Evolutionary conservation across 35 echinoderm and acorn worm genomes (phyloP).

Genomic region (Strongylocentrotus purpuratus): DNA sequence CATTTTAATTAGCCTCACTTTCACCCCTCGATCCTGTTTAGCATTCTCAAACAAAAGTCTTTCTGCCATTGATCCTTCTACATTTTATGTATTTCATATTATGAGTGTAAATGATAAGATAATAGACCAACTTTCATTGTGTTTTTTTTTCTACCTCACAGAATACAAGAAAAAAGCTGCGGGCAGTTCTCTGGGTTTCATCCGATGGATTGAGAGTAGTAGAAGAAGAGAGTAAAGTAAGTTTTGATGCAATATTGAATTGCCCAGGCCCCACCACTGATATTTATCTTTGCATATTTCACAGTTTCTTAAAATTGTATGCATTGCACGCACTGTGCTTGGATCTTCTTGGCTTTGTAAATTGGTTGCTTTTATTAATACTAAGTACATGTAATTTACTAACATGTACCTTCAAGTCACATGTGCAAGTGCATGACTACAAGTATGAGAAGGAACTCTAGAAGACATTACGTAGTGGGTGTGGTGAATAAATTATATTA

Average conservation of each 20-base stretch:
- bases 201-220: slow-evolving; percentile 86
- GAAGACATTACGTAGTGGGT: background rate
- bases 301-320: too few species aligned
- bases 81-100: background rate
- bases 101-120: background rate
- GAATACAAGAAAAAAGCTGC: slow-evolving; percentile 86
- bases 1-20: background rate
- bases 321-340: too few species aligned
- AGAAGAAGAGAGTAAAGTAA: slow-evolving; percentile 91
- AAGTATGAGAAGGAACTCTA: background rate
- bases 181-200: slow-evolving; percentile 85
- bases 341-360: too few species aligned
- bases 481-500: background rate
- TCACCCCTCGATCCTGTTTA: background rate
- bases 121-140: background rate
- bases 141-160: background rate
- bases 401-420: background rate
- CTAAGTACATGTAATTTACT: background rate
- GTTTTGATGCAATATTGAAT: background rate
- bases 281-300: too few species aligned
- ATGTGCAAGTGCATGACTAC: background rate
- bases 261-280: background rate
- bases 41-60: background rate
- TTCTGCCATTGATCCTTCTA: background rate
- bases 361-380: too few species aligned